A percentile compares a stretch with the other conserved stretches of the same genome.
These are phyloP conservation scores for Pantala flavescens DNA, from an alignment of 1,140 invertebrate species.

Conservation along the genomic window DNA sequence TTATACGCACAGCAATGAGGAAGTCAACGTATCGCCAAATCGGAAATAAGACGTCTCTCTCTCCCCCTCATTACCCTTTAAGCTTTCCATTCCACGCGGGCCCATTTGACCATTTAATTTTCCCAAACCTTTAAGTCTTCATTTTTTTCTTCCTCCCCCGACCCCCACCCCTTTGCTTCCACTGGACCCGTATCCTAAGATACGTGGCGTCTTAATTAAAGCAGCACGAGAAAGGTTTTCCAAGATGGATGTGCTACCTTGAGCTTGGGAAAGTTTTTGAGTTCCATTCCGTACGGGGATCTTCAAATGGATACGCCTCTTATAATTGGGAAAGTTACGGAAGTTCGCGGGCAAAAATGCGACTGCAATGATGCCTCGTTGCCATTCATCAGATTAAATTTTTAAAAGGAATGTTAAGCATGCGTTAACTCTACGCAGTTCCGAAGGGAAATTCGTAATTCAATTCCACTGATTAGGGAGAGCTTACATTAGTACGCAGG, in stretches of 20 bases:
- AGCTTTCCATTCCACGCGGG: background rate
- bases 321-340: no score
- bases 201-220: background rate
- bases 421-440: no score
- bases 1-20: no score
- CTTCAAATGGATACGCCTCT: no score
- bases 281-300: background rate
- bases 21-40: no score
- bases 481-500: no score
- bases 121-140: background rate
- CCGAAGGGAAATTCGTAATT: no score
- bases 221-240: background rate
- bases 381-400: no score
- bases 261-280: slow-evolving; percentile 9
- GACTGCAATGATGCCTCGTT: no score
- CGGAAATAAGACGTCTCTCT: background rate
- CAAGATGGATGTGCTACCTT: background rate
- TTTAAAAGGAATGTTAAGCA: no score
- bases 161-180: background rate
- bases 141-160: background rate
- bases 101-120: background rate
- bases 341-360: no score
- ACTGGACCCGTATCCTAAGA: background rate
- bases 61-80: background rate
- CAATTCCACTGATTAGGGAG: no score